These are phyloP conservation scores for Pseudomyrmex sp. DNA, from an alignment of 1,140 invertebrate species.

Conservation along the genomic window DNA sequence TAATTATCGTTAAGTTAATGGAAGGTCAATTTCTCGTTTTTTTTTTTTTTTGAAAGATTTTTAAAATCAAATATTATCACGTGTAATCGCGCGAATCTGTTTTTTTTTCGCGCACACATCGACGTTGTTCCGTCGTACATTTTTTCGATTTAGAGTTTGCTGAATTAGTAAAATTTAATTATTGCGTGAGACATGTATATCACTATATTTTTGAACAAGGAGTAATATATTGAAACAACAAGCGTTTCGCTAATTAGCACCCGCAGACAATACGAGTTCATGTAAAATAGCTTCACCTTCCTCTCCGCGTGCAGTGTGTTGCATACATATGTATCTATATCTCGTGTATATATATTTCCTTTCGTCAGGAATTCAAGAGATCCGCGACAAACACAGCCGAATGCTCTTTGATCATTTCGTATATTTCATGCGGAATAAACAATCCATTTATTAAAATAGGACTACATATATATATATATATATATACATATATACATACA, in stretches of 20 bases:
- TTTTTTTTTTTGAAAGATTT: not conserved
- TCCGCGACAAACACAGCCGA: not conserved
- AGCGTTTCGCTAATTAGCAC: conserved; percentile 45
- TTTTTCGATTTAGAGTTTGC: conserved; percentile 8
- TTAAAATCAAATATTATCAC: no score
- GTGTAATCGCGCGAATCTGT: no score
- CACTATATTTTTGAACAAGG: conserved; percentile 1
- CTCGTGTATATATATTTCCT: conserved; percentile 39
- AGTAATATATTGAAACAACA: conserved; percentile 31
- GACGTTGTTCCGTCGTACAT: not conserved
- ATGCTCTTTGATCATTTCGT: conserved; percentile 24
- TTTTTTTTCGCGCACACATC: no score
- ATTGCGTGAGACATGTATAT: not conserved
- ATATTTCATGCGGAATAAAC: conserved; percentile 6
- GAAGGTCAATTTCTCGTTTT: not conserved
- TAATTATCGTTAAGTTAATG: conserved; percentile 28
- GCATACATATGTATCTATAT: no score
- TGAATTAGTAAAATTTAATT: conserved; percentile 17
- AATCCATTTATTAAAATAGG: conserved; percentile 15
- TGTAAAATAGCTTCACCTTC: not conserved
- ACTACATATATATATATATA: no score
- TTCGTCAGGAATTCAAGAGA: conserved; percentile 36
- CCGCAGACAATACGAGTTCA: conserved; percentile 13
- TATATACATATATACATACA: no score
- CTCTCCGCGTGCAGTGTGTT: not conserved